Conservation (phyloP, 2,797 vertebrate species). For the Astyanax mexicanus region DNA sequence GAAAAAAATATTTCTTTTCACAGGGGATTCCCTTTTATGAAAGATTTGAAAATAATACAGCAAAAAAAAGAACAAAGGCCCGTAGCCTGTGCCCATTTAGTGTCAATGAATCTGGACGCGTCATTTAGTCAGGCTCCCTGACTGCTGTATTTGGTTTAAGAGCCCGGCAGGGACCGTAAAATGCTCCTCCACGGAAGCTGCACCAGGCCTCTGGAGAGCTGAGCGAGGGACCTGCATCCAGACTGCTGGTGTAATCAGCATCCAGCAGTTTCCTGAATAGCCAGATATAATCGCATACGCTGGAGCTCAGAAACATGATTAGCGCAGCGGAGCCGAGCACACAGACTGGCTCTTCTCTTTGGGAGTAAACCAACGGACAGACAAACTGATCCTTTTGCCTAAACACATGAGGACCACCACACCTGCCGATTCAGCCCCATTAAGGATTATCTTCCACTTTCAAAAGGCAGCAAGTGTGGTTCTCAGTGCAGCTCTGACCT, state of each 20-base stretch:
- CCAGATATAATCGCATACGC: conserved; percentile 20
- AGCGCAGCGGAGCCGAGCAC: conserved; percentile 24
- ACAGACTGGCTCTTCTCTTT: background rate
- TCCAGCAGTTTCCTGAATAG: conserved; percentile 18
- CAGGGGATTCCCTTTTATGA: background rate
- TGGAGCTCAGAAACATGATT: background rate
- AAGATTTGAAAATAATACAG: conserved; percentile 2
- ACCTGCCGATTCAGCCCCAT: conserved; percentile 61
- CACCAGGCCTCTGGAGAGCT: background rate
- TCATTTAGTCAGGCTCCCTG: conserved; percentile 22
- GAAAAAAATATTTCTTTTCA: background rate
- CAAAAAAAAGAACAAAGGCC: background rate
- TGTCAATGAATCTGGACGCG: conserved; percentile 21
- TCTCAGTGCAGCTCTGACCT: conserved; percentile 42
- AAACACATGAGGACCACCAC: conserved; percentile 2
- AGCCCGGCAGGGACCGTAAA: conserved; percentile 17
- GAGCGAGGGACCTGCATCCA: conserved; percentile 10
- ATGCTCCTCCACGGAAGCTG: conserved; percentile 9
- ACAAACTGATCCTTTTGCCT: conserved; percentile 44
- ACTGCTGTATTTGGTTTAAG: conserved; percentile 16
- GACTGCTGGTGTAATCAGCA: conserved; percentile 19
- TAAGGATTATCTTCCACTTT: conserved; percentile 53
- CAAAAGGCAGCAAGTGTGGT: conserved; percentile 42
- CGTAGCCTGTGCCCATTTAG: background rate
- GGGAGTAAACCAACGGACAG: conserved; percentile 47